Evolutionary conservation across 2,888 invertebrate species (phyloP).

Genomic region (Melinaea marsaeus): DNA sequence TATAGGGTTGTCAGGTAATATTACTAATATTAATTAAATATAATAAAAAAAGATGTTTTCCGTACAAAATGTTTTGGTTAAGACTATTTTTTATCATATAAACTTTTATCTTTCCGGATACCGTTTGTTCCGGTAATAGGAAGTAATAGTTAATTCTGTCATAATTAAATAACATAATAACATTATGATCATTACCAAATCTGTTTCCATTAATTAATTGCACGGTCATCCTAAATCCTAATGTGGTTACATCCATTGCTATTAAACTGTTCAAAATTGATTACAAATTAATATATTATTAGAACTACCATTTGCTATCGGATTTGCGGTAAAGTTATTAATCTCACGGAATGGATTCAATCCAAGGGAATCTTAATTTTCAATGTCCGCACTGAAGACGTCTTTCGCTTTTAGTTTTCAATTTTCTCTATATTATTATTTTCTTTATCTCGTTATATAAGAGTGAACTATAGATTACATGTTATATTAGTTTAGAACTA

Average conservation of each 20-base stretch:
- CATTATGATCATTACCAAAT: neutral
- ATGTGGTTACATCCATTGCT: constrained; percentile 28
- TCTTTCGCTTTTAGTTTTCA: too few species aligned
- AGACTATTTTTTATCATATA: too few species aligned
- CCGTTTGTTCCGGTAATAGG: too few species aligned
- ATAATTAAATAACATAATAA: neutral
- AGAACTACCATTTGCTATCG: constrained; percentile 13
- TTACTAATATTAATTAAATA: neutral
- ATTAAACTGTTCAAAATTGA: constrained; percentile 30
- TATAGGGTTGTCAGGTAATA: constrained; percentile 29
- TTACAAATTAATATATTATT: constrained; percentile 26
- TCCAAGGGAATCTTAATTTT: neutral
- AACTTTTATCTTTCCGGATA: too few species aligned
- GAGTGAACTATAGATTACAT: too few species aligned
- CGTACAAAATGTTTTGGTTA: neutral
- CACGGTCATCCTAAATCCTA: constrained; percentile 28
- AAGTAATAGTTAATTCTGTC: neutral
- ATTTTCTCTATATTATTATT: too few species aligned
- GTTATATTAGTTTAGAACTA: too few species aligned
- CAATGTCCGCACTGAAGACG: neutral
- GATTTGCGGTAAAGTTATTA: neutral
- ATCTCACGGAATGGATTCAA: neutral
- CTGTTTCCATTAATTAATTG: constrained; percentile 23
- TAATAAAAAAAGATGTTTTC: neutral
- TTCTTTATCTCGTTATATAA: too few species aligned